Percentiles rank a stretch among this genome's conserved stretches.
These are phyloP conservation scores for Mya arenaria DNA, from an alignment of 1,140 invertebrate genomes.

Conservation along the genomic window DNA sequence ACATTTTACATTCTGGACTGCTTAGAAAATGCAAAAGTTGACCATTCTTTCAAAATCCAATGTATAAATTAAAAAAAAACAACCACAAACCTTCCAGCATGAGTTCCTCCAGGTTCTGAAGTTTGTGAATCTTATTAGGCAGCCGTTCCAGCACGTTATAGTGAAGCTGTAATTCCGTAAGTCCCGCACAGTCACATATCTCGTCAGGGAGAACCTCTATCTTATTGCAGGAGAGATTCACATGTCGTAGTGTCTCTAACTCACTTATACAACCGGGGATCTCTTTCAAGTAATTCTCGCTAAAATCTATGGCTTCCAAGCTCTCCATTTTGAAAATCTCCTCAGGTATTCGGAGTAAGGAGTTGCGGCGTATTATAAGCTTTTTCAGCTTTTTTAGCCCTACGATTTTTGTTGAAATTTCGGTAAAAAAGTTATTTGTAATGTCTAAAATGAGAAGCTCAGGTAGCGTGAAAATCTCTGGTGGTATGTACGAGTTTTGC, in stretches of 20 bases:
- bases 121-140: slow-evolving; percentile 69
- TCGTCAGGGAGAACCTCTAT: slow-evolving; percentile 71
- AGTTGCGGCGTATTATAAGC: slow-evolving; percentile 75
- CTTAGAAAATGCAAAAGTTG: no score
- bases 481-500: slow-evolving; percentile 71
- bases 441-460: slow-evolving; percentile 72
- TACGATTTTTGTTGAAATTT: slow-evolving; percentile 72
- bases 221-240: slow-evolving; percentile 71
- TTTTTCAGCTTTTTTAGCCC: slow-evolving; percentile 70
- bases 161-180: slow-evolving; percentile 65
- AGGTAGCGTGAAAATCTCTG: slow-evolving; percentile 69
- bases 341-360: slow-evolving; percentile 71
- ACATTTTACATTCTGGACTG: no score
- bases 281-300: slow-evolving; percentile 75
- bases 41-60: no score
- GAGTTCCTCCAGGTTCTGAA: slow-evolving; percentile 68
- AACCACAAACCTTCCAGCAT: slow-evolving; percentile 61
- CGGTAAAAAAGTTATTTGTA: slow-evolving; percentile 76
- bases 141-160: slow-evolving; percentile 68
- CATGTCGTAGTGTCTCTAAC: slow-evolving; percentile 66
- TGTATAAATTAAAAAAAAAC: no score
- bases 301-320: slow-evolving; percentile 73
- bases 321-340: slow-evolving; percentile 73
- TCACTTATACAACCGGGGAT: slow-evolving; percentile 67
- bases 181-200: slow-evolving; percentile 66